These are phyloP conservation scores for Stratiomys singularior DNA, from an alignment of 2,888 invertebrate species.

Conservation along the genomic window DNA sequence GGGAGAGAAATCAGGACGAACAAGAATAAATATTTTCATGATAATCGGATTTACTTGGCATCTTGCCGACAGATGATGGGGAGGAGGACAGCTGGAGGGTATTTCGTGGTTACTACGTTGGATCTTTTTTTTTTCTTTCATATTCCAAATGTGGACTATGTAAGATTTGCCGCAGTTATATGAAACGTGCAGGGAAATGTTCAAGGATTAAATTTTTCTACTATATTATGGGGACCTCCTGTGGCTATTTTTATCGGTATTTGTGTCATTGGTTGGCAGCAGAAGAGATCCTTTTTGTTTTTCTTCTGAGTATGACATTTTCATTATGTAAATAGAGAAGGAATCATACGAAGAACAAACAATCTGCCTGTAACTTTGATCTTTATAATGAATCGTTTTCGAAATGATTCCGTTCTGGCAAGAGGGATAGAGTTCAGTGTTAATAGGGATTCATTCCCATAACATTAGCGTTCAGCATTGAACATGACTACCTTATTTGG, in stretches of 20 bases:
- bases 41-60: conserved; percentile 44
- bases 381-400: neutral
- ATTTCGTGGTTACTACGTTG: neutral
- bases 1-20: neutral
- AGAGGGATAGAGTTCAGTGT: too few relatives aligned
- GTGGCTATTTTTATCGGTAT: conserved; percentile 5
- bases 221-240: conserved; percentile 21
- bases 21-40: conserved; percentile 43
- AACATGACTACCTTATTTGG: neutral
- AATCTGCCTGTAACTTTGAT: neutral
- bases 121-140: conserved; percentile 1
- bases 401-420: too few relatives aligned
- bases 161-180: neutral
- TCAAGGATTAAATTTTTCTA: conserved; percentile 18
- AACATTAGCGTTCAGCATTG: too few relatives aligned
- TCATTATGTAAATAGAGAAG: neutral
- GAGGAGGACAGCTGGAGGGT: neutral
- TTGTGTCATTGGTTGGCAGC: neutral
- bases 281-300: neutral
- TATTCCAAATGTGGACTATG: neutral
- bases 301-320: neutral
- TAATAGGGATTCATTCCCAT: too few relatives aligned
- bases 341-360: neutral
- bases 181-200: neutral
- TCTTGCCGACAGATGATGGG: neutral